Percentiles rank a stretch among this genome's conserved stretches.
Conservation (phyloP, 2,888 invertebrate genomes). For the Epicampocera succincta region DNA sequence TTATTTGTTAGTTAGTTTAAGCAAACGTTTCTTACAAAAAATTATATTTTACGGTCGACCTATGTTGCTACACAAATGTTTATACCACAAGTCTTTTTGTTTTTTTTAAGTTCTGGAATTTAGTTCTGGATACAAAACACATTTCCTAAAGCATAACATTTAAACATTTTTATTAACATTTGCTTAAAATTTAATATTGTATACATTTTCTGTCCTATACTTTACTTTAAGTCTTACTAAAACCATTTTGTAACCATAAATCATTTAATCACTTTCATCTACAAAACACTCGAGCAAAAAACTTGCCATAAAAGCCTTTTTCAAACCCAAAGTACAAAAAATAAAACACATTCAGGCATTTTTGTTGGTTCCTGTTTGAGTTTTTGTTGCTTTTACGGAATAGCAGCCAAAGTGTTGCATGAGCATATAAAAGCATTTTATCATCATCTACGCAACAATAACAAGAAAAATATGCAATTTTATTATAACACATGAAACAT, state of each 20-base stretch:
- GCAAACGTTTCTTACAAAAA: too few relatives aligned
- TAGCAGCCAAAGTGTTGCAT: conserved; percentile 57
- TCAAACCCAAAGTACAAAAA: neutral
- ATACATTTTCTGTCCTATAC: conserved; percentile 12
- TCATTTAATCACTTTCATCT: conserved; percentile 70
- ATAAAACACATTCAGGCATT: conserved; percentile 26
- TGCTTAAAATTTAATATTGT: conserved; percentile 27
- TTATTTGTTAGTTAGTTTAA: too few relatives aligned
- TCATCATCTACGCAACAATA: conserved; percentile 64
- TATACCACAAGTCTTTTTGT: too few relatives aligned
- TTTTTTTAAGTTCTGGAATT: neutral
- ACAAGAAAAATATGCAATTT: conserved; percentile 57
- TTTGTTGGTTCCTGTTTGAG: conserved; percentile 46
- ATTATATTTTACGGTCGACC: too few relatives aligned
- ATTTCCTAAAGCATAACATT: neutral
- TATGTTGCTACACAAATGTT: neutral
- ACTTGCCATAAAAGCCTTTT: conserved; percentile 45
- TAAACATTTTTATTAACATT: neutral
- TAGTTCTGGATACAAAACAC: too few relatives aligned
- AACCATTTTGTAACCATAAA: conserved; percentile 65
- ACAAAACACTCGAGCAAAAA: conserved; percentile 53
- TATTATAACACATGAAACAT: conserved; percentile 63
- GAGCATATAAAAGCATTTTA: conserved; percentile 70
- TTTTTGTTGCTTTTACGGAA: conserved; percentile 25
- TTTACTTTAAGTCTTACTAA: conserved; percentile 43